phyloP scores from a whole-genome alignment of 2,888 invertebrate genomes.

The Tortrix viridana region DNA sequence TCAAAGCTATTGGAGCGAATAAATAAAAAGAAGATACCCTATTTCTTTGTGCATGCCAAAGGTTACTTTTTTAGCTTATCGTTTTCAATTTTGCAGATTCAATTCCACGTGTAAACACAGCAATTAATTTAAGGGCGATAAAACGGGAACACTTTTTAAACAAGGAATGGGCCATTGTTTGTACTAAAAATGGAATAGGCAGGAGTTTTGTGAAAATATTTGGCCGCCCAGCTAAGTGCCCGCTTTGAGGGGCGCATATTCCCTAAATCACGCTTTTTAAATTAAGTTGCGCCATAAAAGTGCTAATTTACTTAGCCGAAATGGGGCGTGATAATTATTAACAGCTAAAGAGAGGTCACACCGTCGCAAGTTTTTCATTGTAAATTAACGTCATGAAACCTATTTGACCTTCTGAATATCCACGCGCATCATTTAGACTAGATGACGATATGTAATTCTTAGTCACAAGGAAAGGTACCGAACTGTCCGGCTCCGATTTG shows the following conservation, averaged over 20 bases:
- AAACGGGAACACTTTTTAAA: conserved; percentile 24
- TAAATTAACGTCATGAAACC: too few relatives aligned
- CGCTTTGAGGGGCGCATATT: conserved; percentile 17
- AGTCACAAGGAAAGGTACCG: too few relatives aligned
- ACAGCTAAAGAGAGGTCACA: too few relatives aligned
- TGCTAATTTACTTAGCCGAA: too few relatives aligned
- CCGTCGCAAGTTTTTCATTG: too few relatives aligned
- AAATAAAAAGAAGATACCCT: conserved; percentile 57
- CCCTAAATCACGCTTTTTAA: conserved; percentile 23
- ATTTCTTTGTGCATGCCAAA: conserved; percentile 54
- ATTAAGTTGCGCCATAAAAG: conserved; percentile 1
- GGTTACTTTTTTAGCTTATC: conserved; percentile 50
- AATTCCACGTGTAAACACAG: conserved; percentile 39
- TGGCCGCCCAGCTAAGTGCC: conserved; percentile 26
- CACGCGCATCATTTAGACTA: too few relatives aligned
- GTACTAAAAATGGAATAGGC: conserved; percentile 27
- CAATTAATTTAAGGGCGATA: conserved; percentile 39
- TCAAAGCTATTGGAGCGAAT: conserved; percentile 66
- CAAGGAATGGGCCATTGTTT: conserved; percentile 25
- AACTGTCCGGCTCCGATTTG: too few relatives aligned
- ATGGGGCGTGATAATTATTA: too few relatives aligned
- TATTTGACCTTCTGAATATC: too few relatives aligned
- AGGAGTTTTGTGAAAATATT: conserved; percentile 33
- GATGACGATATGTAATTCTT: too few relatives aligned
- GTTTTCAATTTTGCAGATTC: conserved; percentile 47